These are phyloP conservation scores for Cyanoderma ruficeps DNA, from an alignment of 2,113 vertebrate species.

Conservation along the genomic window DNA sequence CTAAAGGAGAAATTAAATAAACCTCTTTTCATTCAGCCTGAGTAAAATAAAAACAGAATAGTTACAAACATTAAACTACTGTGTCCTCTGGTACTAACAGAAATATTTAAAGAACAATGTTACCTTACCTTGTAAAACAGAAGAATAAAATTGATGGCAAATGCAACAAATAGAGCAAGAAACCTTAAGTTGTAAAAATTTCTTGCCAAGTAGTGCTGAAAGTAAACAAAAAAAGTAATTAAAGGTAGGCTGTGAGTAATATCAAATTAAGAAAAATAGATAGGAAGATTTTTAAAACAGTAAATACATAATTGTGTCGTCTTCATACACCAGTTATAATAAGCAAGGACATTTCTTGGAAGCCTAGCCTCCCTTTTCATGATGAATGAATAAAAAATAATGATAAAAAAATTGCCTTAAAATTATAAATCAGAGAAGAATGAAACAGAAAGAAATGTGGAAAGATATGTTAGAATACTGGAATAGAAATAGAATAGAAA, in stretches of 20 bases:
- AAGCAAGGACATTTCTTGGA: background rate
- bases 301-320: background rate
- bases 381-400: background rate
- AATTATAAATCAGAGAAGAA: background rate
- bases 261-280: background rate
- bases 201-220: slow-evolving; percentile 94
- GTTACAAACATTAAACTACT: background rate
- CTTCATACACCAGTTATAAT: background rate
- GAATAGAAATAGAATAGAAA: background rate
- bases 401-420: background rate
- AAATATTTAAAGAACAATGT: background rate
- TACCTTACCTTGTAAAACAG: slow-evolving; percentile 96
- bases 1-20: background rate
- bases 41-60: background rate
- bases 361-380: background rate
- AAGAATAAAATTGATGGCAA: slow-evolving; percentile 99
- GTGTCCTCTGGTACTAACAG: background rate
- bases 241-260: background rate
- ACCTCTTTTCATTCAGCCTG: background rate
- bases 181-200: slow-evolving; percentile 99
- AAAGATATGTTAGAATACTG: background rate
- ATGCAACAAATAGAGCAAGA: slow-evolving; percentile 95
- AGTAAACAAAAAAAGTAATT: slow-evolving; percentile 8
- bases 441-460: background rate
- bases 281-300: background rate